A percentile compares a stretch with the other conserved stretches of the same genome.
These are phyloP conservation scores for Athalia rosae DNA, from an alignment of 2,888 invertebrate species.

Conservation along the genomic window DNA sequence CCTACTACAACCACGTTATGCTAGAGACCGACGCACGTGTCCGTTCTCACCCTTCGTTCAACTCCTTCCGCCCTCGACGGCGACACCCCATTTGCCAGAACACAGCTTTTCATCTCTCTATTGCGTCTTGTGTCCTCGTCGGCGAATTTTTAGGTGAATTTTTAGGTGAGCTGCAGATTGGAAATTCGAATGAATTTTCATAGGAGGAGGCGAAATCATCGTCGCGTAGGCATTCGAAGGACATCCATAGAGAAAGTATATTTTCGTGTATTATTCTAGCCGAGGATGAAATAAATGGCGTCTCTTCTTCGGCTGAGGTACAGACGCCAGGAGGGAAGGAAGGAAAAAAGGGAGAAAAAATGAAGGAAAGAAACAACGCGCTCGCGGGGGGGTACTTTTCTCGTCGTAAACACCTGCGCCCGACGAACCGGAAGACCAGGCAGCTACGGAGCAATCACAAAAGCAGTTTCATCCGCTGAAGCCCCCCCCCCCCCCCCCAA, in stretches of 20 bases:
- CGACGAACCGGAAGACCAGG: conserved; percentile 42
- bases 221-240: no score
- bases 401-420: conserved; percentile 43
- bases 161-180: no score
- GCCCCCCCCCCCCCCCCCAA: conserved; percentile 27
- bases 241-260: background rate
- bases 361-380: conserved; percentile 3
- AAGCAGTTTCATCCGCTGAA: conserved; percentile 39
- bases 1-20: no score
- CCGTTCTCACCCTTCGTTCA: conserved; percentile 62
- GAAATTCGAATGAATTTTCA: no score
- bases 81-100: background rate
- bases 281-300: conserved; percentile 21
- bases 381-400: conserved; percentile 33
- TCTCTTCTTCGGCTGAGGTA: conserved; percentile 26
- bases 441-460: conserved; percentile 35
- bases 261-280: background rate
- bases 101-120: background rate
- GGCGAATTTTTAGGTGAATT: no score
- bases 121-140: background rate
- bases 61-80: conserved; percentile 28
- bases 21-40: conserved; percentile 61
- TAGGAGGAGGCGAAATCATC: no score
- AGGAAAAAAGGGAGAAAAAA: background rate
- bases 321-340: conserved; percentile 1